Evolutionary conservation across 2,113 vertebrate species (phyloP).

Genomic region (Taxidea taxus): DNA sequence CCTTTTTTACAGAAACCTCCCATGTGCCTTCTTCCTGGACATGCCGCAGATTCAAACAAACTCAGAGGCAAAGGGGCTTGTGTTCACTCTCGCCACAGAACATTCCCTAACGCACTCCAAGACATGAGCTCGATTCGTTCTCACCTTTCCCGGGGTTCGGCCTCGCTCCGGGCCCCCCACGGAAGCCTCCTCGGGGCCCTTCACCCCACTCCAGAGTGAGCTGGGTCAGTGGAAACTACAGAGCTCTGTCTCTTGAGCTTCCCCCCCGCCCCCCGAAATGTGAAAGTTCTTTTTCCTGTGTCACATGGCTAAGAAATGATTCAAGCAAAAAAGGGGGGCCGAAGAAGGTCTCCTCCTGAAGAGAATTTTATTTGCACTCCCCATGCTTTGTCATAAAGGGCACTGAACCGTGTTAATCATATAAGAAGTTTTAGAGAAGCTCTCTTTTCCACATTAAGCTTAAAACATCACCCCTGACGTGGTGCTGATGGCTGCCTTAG

Average conservation of each 20-base stretch:
- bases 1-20: not conserved
- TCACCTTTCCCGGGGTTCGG: not conserved
- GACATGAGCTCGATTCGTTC: not conserved
- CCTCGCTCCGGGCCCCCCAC: not conserved
- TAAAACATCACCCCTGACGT: conserved; percentile 71
- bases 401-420: conserved; percentile 67
- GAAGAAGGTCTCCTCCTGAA: conserved; percentile 32
- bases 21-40: not conserved
- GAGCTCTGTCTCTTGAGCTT: not conserved
- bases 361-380: conserved; percentile 66
- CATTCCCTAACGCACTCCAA: not conserved
- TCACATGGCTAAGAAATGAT: conserved; percentile 55
- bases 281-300: conserved; percentile 18
- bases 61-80: not conserved
- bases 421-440: conserved; percentile 66
- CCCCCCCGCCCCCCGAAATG: not conserved
- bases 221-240: not conserved
- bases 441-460: conserved; percentile 68
- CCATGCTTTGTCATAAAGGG: conserved; percentile 70
- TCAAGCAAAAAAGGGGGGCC: not conserved
- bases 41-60: not conserved
- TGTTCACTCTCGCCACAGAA: not conserved
- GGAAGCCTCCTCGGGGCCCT: not conserved
- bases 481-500: conserved; percentile 66
- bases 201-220: not conserved